Evolutionary conservation across 1,140 invertebrate species (phyloP), one percentile per base, ranked within the genome.

Genomic region (Liolophura sinensis): DNA sequence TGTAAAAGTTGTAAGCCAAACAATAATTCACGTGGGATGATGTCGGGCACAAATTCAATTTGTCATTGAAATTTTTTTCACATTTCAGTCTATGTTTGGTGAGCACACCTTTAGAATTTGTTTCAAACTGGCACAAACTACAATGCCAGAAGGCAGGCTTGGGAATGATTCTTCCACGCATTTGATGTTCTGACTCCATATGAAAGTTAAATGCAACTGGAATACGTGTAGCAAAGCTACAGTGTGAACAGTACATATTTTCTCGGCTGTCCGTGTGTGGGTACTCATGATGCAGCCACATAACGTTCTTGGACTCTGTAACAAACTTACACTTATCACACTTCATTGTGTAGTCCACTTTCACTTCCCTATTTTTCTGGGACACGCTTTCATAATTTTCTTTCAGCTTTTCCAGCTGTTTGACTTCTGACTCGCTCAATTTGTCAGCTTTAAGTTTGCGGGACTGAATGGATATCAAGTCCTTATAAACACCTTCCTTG

Each of bases 241-340:
- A 93, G 94, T 84, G 94, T 93, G 86, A 93, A 97, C 75, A 84
- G 76, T 54, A 78, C 71, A 80, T 90, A 90, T 79, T 78, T 66
- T 69, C 93, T 93, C 91, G 77, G 93, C 92, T 65, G 90, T 91
- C 90, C 65, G 95, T 92, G 82, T 97, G 95, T 24, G 95, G 95
- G 31, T 92, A 94, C 78, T 96, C 93, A 78, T 95, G 88, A 82
- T 98, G 95, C 82, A 93, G 90, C 40, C 92, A 89, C 90, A 97
- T 90, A 9, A 93, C 92, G 69, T 95, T 85, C 0, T 87, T 84
- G 16, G 94, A 97, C 84, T 97, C 95, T 0, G 94, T 94, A 84
- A 93, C 93, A 86, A 97, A 98, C 81, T 88, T 93, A 86, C 95
- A 98, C 77, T 91, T 91, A 78, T 93, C 90, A 85, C 95, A 97